Conservation (phyloP, 2,888 invertebrate genomes). For the Euclidia mi region DNA sequence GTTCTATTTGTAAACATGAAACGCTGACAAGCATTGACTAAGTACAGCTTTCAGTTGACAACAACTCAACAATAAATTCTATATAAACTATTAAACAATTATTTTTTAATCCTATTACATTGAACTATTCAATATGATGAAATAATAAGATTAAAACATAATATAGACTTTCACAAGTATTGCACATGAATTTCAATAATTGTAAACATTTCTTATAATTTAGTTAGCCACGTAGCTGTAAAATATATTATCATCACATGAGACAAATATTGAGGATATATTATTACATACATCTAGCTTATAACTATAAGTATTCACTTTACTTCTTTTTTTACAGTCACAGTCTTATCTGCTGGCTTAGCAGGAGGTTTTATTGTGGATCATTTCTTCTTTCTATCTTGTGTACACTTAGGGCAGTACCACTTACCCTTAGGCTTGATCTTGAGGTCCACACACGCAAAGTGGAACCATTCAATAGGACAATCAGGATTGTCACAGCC, state of each 20-base stretch:
- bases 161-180: constrained; percentile 43
- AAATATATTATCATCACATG: constrained; percentile 43
- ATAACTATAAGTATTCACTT: constrained; percentile 61
- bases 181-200: constrained; percentile 49
- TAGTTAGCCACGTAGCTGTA: constrained; percentile 28
- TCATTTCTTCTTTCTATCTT: constrained; percentile 95
- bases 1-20: not conserved
- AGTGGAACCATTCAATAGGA: constrained; percentile 99
- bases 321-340: constrained; percentile 77
- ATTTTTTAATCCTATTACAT: constrained; percentile 11
- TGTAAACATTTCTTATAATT: constrained; percentile 26
- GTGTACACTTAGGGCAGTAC: constrained; percentile 98
- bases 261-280: constrained; percentile 23
- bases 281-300: constrained; percentile 38
- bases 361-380: constrained; percentile 73
- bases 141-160: constrained; percentile 30
- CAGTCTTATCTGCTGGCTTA: constrained; percentile 82
- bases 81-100: constrained; percentile 15
- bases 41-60: not conserved
- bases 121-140: constrained; percentile 23
- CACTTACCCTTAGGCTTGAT: constrained; percentile 98
- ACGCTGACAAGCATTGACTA: not conserved
- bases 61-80: constrained; percentile 10
- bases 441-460: constrained; percentile 97
- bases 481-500: constrained; percentile 98